A percentile compares a stretch with the other conserved stretches of the same genome.
phyloP scores from a whole-genome alignment of 2,113 vertebrate genomes.

The Xiphias gladius region DNA sequence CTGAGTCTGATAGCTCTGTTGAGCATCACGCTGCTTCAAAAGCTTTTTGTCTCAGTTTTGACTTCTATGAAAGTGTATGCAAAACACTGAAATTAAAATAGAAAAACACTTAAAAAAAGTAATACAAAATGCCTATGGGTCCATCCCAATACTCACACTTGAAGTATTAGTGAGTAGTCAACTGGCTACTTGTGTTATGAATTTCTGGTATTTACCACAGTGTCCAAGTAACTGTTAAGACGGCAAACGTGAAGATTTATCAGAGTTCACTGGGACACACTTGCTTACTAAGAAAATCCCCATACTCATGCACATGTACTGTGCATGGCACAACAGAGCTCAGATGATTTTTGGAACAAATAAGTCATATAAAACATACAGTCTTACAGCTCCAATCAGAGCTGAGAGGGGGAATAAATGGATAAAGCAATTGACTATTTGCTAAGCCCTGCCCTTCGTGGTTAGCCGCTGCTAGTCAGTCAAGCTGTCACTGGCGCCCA shows the following conservation, averaged over 20 bases:
- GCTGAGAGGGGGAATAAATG: too few relatives aligned
- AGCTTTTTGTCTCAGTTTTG: not conserved
- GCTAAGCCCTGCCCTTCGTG: too few relatives aligned
- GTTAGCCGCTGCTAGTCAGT: too few relatives aligned
- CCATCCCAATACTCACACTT: not conserved
- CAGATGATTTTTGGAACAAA: too few relatives aligned
- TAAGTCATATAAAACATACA: too few relatives aligned
- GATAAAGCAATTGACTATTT: too few relatives aligned
- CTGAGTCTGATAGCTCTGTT: not conserved
- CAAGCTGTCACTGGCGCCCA: too few relatives aligned
- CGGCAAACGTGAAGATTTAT: not conserved
- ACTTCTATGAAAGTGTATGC: not conserved
- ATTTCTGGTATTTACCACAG: not conserved
- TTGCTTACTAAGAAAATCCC: not conserved
- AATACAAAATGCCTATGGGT: not conserved
- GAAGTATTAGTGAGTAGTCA: not conserved
- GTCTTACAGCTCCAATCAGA: too few relatives aligned
- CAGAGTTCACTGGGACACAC: not conserved
- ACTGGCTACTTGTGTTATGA: not conserved
- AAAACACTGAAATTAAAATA: not conserved
- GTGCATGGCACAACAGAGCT: too few relatives aligned
- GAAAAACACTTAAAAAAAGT: not conserved
- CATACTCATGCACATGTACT: too few relatives aligned
- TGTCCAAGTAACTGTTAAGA: too few relatives aligned
- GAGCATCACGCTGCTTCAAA: slow-evolving; percentile 11